These are phyloP conservation scores for Phasia obesa DNA, from an alignment of 2,888 invertebrate species.

Conservation along the genomic window DNA sequence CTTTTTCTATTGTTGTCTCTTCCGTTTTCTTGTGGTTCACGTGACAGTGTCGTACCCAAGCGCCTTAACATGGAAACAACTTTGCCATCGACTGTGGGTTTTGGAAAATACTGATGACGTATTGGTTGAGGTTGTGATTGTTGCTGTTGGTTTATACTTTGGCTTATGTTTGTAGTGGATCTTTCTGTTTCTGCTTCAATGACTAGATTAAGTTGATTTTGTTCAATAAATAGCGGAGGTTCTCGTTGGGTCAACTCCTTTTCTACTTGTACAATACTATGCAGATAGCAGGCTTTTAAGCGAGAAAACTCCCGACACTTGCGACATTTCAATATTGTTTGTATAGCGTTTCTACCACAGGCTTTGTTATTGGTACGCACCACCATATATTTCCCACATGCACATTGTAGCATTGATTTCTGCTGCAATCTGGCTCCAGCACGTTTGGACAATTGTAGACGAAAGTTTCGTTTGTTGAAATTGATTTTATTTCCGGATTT, in stretches of 20 bases:
- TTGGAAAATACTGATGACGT: constrained; percentile 62
- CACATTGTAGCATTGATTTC: constrained; percentile 75
- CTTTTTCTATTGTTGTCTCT: constrained; percentile 12
- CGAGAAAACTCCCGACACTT: constrained; percentile 74
- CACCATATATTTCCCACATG: constrained; percentile 74
- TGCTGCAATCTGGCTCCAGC: constrained; percentile 49
- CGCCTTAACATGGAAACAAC: constrained; percentile 81
- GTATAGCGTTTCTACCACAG: neutral
- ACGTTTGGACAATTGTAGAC: constrained; percentile 54
- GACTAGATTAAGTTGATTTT: constrained; percentile 59
- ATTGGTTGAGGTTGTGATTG: constrained; percentile 72
- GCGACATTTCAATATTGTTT: constrained; percentile 73
- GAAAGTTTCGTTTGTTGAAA: constrained; percentile 65
- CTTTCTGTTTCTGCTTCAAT: constrained; percentile 30
- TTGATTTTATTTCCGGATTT: constrained; percentile 55
- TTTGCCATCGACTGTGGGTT: constrained; percentile 78
- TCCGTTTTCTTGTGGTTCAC: constrained; percentile 73
- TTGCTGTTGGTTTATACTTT: constrained; percentile 47
- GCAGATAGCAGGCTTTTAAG: constrained; percentile 71
- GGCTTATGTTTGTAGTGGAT: constrained; percentile 37
- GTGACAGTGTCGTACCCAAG: constrained; percentile 79
- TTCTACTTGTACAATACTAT: constrained; percentile 72
- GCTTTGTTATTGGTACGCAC: constrained; percentile 65
- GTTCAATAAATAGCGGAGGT: constrained; percentile 49
- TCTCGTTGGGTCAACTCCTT: constrained; percentile 48